These are phyloP conservation scores for Drosophila kepulauana DNA, from an alignment of 1,140 invertebrate species.

Conservation along the genomic window DNA sequence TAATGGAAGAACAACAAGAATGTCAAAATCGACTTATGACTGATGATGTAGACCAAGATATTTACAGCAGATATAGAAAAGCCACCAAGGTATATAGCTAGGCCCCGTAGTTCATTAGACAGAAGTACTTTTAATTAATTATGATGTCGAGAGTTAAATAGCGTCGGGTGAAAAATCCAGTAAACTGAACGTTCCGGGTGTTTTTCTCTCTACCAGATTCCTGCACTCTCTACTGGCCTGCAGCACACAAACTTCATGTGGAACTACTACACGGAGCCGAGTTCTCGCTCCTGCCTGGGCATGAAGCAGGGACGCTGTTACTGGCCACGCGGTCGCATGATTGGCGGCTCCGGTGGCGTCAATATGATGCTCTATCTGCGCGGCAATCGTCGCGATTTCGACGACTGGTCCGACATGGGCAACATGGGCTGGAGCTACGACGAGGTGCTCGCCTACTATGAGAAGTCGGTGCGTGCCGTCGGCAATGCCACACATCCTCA, in stretches of 20 bases:
- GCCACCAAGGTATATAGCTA: too few relatives aligned
- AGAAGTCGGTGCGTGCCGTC: conserved; percentile 79
- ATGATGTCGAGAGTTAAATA: too few relatives aligned
- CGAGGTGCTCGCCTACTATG: conserved; percentile 73
- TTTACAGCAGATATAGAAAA: too few relatives aligned
- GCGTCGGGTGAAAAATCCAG: too few relatives aligned
- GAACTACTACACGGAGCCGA: conserved; percentile 88
- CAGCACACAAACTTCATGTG: conserved; percentile 88
- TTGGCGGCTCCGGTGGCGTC: conserved; percentile 92
- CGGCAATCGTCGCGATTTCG: conserved; percentile 70
- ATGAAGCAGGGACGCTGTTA: conserved; percentile 86
- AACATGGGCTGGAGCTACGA: conserved; percentile 83
- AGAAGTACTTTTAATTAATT: too few relatives aligned
- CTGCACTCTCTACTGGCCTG: conserved; percentile 85
- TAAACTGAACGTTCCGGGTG: too few relatives aligned
- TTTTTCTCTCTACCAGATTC: conserved; percentile 83
- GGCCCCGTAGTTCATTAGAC: too few relatives aligned
- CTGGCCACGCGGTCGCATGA: conserved; percentile 89
- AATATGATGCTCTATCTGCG: conserved; percentile 90
- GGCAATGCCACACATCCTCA: conserved; percentile 79
- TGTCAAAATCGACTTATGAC: too few relatives aligned
- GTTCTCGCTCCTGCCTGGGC: conserved; percentile 86
- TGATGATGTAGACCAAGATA: too few relatives aligned
- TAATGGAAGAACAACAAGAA: too few relatives aligned
- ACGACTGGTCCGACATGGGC: conserved; percentile 88